These are phyloP conservation scores for Oreochromis niloticus DNA, from an alignment of 2,113 vertebrate genomes.

Conservation along the genomic window DNA sequence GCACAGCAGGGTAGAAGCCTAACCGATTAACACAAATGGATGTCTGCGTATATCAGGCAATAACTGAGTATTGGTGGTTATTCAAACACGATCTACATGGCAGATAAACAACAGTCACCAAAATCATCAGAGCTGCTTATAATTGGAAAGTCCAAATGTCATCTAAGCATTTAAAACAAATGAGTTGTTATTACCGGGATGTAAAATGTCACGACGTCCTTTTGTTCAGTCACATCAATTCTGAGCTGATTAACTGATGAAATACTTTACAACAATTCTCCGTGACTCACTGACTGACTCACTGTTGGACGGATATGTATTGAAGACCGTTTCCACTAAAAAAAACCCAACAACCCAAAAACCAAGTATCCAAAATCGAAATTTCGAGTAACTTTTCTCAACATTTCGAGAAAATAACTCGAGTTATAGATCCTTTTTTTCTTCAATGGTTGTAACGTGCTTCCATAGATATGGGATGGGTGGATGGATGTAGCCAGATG, in stretches of 20 bases:
- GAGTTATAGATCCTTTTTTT: too few species aligned
- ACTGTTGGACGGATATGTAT: neutral
- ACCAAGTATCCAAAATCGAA: too few species aligned
- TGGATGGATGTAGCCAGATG: too few species aligned
- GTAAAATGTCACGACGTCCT: accelerated
- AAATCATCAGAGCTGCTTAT: neutral
- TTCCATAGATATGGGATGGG: too few species aligned
- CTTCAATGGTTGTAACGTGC: too few species aligned
- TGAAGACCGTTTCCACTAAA: too few species aligned
- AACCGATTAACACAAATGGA: neutral
- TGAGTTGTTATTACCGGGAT: neutral
- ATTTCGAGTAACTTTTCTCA: too few species aligned
- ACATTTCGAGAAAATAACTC: too few species aligned
- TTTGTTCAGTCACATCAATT: neutral
- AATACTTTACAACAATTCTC: neutral
- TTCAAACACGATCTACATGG: accelerated
- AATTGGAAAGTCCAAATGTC: neutral
- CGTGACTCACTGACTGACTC: neutral
- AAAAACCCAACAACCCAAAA: too few species aligned
- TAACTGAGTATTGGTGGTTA: neutral
- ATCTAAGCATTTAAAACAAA: neutral
- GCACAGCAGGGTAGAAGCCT: neutral
- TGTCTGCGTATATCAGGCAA: accelerated
- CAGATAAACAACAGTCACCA: neutral
- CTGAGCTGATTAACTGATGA: neutral